Percentiles rank a stretch among this genome's conserved stretches.
phyloP scores from a whole-genome alignment of 2,888 invertebrate genomes.

The Elysia crispata region DNA sequence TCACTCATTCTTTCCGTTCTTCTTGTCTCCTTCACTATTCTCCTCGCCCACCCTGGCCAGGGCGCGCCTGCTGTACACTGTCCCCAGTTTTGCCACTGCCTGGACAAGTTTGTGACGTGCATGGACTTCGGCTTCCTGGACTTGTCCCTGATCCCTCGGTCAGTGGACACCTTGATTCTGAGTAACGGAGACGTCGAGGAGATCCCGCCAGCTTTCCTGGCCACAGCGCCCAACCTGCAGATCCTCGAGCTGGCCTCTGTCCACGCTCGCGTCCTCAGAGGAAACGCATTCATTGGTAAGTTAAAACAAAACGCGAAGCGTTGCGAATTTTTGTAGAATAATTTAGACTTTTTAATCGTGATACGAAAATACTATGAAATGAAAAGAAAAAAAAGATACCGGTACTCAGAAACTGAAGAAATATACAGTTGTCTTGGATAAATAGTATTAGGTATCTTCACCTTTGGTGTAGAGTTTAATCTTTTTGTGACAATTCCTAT shows the following conservation, averaged over 20 bases:
- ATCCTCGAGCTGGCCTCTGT: constrained; percentile 32
- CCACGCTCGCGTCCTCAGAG: constrained; percentile 16
- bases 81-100: constrained; percentile 31
- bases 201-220: constrained; percentile 37
- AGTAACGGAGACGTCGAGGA: constrained; percentile 38
- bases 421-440: no score
- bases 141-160: constrained; percentile 13
- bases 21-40: no score
- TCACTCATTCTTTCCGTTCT: no score
- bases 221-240: constrained; percentile 23
- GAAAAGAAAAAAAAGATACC: background rate
- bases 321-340: no score
- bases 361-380: background rate
- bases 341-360: no score
- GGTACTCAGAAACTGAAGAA: no score
- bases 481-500: no score
- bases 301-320: no score
- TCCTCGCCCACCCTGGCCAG: no score
- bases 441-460: no score
- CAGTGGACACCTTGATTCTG: constrained; percentile 27
- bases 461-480: no score
- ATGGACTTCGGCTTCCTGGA: constrained; percentile 38
- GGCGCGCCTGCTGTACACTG: constrained; percentile 1
- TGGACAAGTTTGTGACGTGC: constrained; percentile 42
- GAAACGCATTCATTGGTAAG: constrained; percentile 40